Evolutionary conservation across 2,888 invertebrate genomes (phyloP).

Genomic region (Cinara cedri): DNA sequence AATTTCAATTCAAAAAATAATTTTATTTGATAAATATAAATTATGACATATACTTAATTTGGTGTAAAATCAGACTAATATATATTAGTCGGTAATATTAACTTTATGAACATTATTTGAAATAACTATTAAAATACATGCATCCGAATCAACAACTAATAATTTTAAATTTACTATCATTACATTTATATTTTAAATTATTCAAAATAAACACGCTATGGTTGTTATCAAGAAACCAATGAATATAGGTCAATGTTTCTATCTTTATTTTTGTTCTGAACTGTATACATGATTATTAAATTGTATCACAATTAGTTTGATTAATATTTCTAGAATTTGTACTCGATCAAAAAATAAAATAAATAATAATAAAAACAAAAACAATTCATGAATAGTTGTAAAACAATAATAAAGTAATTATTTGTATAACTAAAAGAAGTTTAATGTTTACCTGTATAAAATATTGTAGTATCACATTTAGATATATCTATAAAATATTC

Average conservation of each 20-base stretch:
- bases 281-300: slow-evolving; percentile 26
- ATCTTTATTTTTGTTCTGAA: neutral
- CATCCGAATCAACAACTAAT: neutral
- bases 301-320: slow-evolving; percentile 34
- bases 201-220: too few species aligned
- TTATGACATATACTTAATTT: too few species aligned
- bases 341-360: slow-evolving; percentile 24
- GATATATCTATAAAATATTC: slow-evolving; percentile 16
- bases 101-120: too few species aligned
- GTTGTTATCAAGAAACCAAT: neutral
- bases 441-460: slow-evolving; percentile 38
- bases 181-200: slow-evolving; percentile 4
- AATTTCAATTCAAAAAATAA: too few species aligned
- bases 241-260: neutral
- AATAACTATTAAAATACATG: too few species aligned
- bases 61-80: too few species aligned
- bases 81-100: too few species aligned
- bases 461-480: slow-evolving; percentile 36
- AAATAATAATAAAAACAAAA: slow-evolving; percentile 21
- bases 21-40: too few species aligned
- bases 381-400: slow-evolving; percentile 15
- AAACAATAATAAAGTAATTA: slow-evolving; percentile 1
- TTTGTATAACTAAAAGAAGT: slow-evolving; percentile 21
- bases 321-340: slow-evolving; percentile 44
- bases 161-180: neutral